Evolutionary conservation across 1,140 invertebrate species (phyloP), one percentile per base, ranked within the genome.

Genomic region (Eupristina koningsbergeri): DNA sequence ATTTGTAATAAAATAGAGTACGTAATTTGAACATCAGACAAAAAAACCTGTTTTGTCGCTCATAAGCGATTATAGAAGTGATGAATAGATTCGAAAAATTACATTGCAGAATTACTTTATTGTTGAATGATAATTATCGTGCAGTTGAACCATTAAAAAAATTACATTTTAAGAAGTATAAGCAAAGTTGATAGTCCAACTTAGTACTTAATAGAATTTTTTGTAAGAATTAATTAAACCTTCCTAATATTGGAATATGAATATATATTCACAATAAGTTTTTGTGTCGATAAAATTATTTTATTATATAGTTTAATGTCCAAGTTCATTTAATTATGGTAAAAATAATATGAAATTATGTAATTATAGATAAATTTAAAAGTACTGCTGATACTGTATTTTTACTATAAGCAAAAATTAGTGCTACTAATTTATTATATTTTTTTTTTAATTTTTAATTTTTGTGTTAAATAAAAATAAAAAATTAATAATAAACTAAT

Each of bases 51-150:
- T 67, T 79, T 79, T 26, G 29, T 29, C n/a, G 36, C 41, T 19
- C 36, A 19, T 6, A 76, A 61, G 22, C 74, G 76, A 63, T 63
- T 64, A 64, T 67, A 64, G 39, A 53, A 15, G 17, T n/a, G 79
- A 69, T 29, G 47, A 22, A 71, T 22, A 47, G 15, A 58, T 39
- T 58, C 39, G 64, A 80, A 58, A 80, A 73, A 80, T 71, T 69
- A 69, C 41, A 61, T 61, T 61, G 47, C 50, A 39, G 22, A 36
- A 39, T 77, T 31, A 77, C 9, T 77, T 50, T 61, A 19, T 77
- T 36, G 31, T 77, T n/a, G 31, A 19, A n/a, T 34, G 53, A 19
- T 19, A 77, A 61, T 75, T 75, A 31, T 47, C 29, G 50, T 29
- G 39, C 31, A 8, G 7, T 75, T 8, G 31, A 8, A n/a, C 26